Evolutionary conservation across 1,140 invertebrate genomes (phyloP).

Genomic region (Prorops nasuta): DNA sequence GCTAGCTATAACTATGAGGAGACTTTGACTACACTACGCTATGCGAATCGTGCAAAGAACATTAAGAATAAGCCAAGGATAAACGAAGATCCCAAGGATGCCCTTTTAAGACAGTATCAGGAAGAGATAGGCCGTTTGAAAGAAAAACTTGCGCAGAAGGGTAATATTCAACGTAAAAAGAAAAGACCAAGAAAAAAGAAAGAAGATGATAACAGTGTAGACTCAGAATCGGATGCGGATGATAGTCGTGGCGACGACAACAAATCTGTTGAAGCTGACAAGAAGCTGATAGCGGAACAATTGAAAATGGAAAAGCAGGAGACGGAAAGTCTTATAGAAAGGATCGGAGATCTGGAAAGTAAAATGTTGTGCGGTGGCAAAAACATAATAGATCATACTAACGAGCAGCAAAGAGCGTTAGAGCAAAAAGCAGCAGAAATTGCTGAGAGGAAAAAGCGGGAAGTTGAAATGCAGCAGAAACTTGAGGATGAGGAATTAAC

Average conservation of each 20-base stretch:
- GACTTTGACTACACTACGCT: slow-evolving; percentile 92
- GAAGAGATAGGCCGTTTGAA: slow-evolving; percentile 93
- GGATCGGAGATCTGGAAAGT: slow-evolving; percentile 86
- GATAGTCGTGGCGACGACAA: slow-evolving; percentile 57
- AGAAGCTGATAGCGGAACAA: slow-evolving; percentile 63
- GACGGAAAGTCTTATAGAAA: slow-evolving; percentile 71
- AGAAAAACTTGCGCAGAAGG: slow-evolving; percentile 73
- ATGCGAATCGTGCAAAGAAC: slow-evolving; percentile 96
- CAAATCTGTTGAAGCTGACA: slow-evolving; percentile 61
- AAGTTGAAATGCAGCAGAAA: slow-evolving; percentile 79
- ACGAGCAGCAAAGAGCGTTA: slow-evolving; percentile 87
- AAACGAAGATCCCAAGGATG: slow-evolving; percentile 98
- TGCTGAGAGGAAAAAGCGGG: slow-evolving; percentile 78
- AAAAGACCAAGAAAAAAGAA: slow-evolving; percentile 56
- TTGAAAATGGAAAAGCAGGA: slow-evolving; percentile 68
- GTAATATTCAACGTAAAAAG: slow-evolving; percentile 59
- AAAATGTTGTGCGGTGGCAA: slow-evolving; percentile 98
- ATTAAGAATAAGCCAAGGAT: slow-evolving; percentile 96
- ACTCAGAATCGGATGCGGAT: slow-evolving; percentile 49
- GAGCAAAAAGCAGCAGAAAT: slow-evolving; percentile 90
- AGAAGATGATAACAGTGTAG: slow-evolving; percentile 49
- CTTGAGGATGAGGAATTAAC: slow-evolving; percentile 88
- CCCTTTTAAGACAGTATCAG: slow-evolving; percentile 91
- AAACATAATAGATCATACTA: slow-evolving; percentile 96
- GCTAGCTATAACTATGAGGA: slow-evolving; percentile 98